Evolutionary conservation across 2,113 vertebrate species (phyloP).

Genomic region (Psettodes erumei): DNA sequence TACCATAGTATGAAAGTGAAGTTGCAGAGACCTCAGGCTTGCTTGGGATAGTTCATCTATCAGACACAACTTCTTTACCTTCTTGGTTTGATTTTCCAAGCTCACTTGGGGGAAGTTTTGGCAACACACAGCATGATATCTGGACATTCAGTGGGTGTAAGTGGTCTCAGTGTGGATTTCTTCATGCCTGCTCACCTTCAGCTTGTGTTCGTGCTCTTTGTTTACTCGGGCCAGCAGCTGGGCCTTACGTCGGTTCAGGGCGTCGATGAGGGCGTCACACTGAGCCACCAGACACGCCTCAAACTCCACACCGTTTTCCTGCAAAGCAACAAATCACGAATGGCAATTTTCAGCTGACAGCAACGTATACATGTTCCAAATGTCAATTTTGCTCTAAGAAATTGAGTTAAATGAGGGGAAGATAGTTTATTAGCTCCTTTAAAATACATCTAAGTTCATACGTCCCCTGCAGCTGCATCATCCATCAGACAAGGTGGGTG

Average conservation of each 20-base stretch:
- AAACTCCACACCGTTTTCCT: conserved; percentile 99
- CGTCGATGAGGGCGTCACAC: conserved; percentile 97
- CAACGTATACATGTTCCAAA: too few relatives aligned
- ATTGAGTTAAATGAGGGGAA: not conserved
- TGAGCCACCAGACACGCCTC: conserved; percentile 98
- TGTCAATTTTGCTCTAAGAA: not conserved
- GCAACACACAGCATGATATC: not conserved
- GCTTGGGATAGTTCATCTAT: conserved; percentile 6
- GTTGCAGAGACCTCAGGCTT: not conserved
- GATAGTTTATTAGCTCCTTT: not conserved
- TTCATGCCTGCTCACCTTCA: conserved; percentile 85
- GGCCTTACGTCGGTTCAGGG: conserved; percentile 95
- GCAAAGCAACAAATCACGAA: not conserved
- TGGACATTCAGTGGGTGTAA: not conserved
- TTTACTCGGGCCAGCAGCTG: conserved; percentile 94
- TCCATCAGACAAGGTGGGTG: not conserved
- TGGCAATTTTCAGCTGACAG: too few relatives aligned
- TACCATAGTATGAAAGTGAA: conserved; percentile 1
- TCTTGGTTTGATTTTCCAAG: not conserved
- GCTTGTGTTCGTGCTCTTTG: conserved; percentile 98
- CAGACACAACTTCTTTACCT: not conserved
- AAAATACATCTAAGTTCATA: conserved; percentile 9
- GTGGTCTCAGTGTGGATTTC: too few relatives aligned
- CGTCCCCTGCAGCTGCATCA: not conserved
- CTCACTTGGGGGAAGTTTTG: too few relatives aligned